Evolutionary conservation across 2,888 invertebrate species (phyloP), one percentile per base, ranked within the genome.

Genomic region (Tenthredo scrophulariae): DNA sequence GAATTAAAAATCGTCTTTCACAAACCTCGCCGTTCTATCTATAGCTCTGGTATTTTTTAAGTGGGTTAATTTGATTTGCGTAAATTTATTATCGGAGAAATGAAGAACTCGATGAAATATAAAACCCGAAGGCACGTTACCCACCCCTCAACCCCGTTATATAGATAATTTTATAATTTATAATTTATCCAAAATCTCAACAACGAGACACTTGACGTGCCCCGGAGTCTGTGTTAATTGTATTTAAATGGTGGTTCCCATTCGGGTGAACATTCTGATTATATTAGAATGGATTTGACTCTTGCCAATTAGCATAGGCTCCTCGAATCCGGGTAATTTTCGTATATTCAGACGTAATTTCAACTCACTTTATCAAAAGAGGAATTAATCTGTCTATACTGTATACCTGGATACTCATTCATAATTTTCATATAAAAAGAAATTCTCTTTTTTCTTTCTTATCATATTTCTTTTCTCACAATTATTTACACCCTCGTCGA

Each of bases 121-220:
- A 22, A n/a, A n/a, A 9, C 10, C 43, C 40, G 22, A 22, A 6
- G 72, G 40, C 10, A 13, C 13, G 2, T 43, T 10, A 13, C 43
- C 13, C 43, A 6, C 46, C 13, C 46, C 13, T 13, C 2, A 43
- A 2, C 37, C 7, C 26, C 33, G 4, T 5, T 3, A 29, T 33
- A 40, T 26, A 43, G 46, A 46, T 75, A 29, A 75, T 22, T 75
- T 46, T 26, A 46, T 75, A 29, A 75, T 22, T 75, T 46, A 7
- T 40, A 6, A 75, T 75, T 26, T 75, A 75, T 75, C 50, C 75
- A 46, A 75, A 2, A 18, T 75, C 46, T 75, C 22, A 22, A 75
- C 40, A 7, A 33, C n/a, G 74, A 75, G 26, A 15, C 15, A 26
- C 46, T 75, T 13, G 75, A 75, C 75, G 75, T 75, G 15, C 43